Evolutionary conservation across 2,797 vertebrate species (phyloP).

Genomic region (Myotis findleyi): DNA sequence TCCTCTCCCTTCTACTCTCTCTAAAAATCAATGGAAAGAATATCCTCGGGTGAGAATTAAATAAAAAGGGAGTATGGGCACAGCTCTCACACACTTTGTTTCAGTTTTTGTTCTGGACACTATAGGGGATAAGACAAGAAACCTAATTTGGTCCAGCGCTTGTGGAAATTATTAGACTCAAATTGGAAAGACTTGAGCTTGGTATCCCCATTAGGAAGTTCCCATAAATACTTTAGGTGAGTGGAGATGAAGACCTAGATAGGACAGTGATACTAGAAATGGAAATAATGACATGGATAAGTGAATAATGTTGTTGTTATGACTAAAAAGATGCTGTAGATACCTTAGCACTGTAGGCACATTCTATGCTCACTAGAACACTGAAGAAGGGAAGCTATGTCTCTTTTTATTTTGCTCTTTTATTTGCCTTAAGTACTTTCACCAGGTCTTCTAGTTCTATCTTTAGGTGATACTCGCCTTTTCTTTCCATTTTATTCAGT

Average conservation of each 20-base stretch:
- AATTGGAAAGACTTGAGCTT: neutral
- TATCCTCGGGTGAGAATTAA: too few species aligned
- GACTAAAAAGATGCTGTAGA: neutral
- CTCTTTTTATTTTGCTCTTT: slow-evolving; percentile 25
- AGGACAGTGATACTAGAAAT: neutral
- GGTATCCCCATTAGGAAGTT: neutral
- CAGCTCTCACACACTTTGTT: neutral
- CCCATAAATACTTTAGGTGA: neutral
- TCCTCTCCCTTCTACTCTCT: too few species aligned
- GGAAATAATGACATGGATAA: neutral
- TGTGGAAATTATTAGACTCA: neutral
- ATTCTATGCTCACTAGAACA: neutral
- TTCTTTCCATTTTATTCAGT: neutral
- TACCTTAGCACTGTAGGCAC: neutral
- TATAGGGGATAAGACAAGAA: neutral
- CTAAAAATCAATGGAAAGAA: too few species aligned
- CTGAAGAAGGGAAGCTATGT: neutral
- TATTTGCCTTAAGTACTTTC: neutral
- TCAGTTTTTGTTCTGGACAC: neutral
- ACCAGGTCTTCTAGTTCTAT: neutral
- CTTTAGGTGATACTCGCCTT: neutral
- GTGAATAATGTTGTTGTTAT: neutral
- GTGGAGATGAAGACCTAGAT: neutral
- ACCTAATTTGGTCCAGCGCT: neutral
- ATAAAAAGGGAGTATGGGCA: neutral